Base-by-base conservation (phyloP, 2,888 invertebrate genomes). In the Eupithecia subumbrata region DNA sequence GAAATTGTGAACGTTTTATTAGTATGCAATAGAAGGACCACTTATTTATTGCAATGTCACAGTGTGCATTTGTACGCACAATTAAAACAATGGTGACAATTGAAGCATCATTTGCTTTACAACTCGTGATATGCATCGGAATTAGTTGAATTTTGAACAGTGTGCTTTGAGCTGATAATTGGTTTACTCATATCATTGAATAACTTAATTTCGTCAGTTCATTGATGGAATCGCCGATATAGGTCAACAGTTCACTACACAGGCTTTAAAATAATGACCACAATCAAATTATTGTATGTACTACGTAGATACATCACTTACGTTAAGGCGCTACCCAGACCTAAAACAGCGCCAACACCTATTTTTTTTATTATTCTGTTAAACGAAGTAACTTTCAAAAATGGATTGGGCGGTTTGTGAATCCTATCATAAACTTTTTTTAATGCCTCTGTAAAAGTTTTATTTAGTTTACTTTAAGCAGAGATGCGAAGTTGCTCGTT, bases 21-120 rank as follows among this genome's bases (percentile, higher is more conserved):
- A 22, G 56, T 22, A 11, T 11, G 22, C 22, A 12, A 56, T 56
- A 56, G n/a, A n/a, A n/a, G 25, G 60, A 5, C 14, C 18, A 45
- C 4, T 16, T 22, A 66, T 52, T 72, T 25, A 75, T 75, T 43
- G 48, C 18, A n/a, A n/a, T n/a, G 34, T 34, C 2, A 2, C 2
- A 37, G 7, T 37, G 37, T 34, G n/a, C 18, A 60, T 45, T 75
- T 76, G 68, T 56, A 43, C 64, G 56, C 60, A 73, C 72, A 75
- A 76, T 76, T 79, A 75, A 72, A 77, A 77, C 77, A 80, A 77
- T 77, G 72, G 71, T 56, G 52, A 2, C 74, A 79, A 77, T 76
- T 76, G 72, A 63, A 80, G 71, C 72, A 74, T 78, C 68, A 78
- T 74, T 79, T 66, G 73, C 68, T 78, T 75, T 75, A 73, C 30